Conservation (phyloP, 2,888 invertebrate species). For the Camptogramma bilineatum region DNA sequence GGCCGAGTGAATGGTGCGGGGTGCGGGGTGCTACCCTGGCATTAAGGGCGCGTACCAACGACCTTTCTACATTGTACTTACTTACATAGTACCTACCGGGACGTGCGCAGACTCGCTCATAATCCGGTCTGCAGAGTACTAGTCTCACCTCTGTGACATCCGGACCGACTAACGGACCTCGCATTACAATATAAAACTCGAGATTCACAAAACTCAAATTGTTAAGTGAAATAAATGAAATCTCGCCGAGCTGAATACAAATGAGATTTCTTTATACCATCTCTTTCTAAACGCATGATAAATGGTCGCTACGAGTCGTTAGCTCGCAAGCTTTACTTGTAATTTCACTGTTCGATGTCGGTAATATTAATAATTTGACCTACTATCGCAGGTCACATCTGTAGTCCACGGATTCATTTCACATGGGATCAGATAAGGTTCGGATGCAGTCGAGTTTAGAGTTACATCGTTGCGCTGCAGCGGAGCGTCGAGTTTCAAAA, state of each 20-base stretch:
- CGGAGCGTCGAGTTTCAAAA: constrained; percentile 72
- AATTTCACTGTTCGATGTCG: constrained; percentile 77
- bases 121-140: constrained; percentile 54
- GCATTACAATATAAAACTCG: constrained; percentile 70
- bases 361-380: constrained; percentile 82
- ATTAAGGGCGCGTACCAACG: constrained; percentile 59
- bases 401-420: constrained; percentile 70
- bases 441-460: constrained; percentile 65
- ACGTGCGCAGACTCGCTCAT: constrained; percentile 61
- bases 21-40: constrained; percentile 54
- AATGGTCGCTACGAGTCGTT: constrained; percentile 79
- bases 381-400: constrained; percentile 79
- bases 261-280: constrained; percentile 76
- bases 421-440: constrained; percentile 72
- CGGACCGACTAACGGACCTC: constrained; percentile 67
- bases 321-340: constrained; percentile 74
- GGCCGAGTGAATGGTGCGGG: constrained; percentile 52
- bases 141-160: constrained; percentile 66
- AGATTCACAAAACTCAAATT: constrained; percentile 77
- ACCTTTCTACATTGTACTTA: constrained; percentile 54
- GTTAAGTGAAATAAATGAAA: constrained; percentile 78
- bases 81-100: constrained; percentile 44
- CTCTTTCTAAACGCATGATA: constrained; percentile 74
- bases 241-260: constrained; percentile 71
- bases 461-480: constrained; percentile 64